A percentile compares a stretch with the other conserved stretches of the same genome.
phyloP scores from a whole-genome alignment of 2,888 invertebrate genomes.

The Pyrgus malvae region DNA sequence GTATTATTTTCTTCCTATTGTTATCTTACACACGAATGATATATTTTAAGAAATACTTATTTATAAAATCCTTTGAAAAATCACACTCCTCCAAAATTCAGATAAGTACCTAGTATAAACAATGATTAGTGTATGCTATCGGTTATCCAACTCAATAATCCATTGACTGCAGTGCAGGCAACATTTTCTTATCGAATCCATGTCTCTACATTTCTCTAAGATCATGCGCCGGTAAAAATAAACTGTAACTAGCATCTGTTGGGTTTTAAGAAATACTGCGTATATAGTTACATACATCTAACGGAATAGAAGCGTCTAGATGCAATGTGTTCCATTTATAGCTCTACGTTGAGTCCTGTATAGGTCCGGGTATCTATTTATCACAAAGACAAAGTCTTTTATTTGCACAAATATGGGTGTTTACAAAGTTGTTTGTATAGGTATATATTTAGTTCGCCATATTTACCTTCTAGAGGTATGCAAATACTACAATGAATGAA shows the following conservation, averaged over 20 bases:
- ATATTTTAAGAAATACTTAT: too few species aligned
- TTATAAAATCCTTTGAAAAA: too few species aligned
- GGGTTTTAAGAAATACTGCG: slow-evolving; percentile 29
- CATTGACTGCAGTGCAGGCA: neutral
- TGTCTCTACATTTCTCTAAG: neutral
- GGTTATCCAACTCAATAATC: neutral
- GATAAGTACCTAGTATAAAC: neutral
- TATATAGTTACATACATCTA: neutral
- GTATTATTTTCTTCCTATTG: too few species aligned
- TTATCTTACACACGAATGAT: too few species aligned
- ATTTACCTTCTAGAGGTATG: too few species aligned
- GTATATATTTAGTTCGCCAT: too few species aligned
- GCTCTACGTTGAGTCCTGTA: neutral
- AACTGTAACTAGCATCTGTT: slow-evolving; percentile 41
- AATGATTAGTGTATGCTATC: neutral
- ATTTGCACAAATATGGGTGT: too few species aligned
- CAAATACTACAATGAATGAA: too few species aligned
- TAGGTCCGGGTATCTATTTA: neutral
- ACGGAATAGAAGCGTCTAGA: neutral
- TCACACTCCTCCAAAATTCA: too few species aligned
- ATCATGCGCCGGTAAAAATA: slow-evolving; percentile 42
- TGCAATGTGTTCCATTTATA: neutral
- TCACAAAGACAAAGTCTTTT: neutral
- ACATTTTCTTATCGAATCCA: neutral
- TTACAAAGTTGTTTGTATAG: too few species aligned